Percentiles rank a stretch among this genome's conserved stretches.
Conservation (phyloP, 2,888 invertebrate genomes). For the Macrophya alboannulata region DNA sequence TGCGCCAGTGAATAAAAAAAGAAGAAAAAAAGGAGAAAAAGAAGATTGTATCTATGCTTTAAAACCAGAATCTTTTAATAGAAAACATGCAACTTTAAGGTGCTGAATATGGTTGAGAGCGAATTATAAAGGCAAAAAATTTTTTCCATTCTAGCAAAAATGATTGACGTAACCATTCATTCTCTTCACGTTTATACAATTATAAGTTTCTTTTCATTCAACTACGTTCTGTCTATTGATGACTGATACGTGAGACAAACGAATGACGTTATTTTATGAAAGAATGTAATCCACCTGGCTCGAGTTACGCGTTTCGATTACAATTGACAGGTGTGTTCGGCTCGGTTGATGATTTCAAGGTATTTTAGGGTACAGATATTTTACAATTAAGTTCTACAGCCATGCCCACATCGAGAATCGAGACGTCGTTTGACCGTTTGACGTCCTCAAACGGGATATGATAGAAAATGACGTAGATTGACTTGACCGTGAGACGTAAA, state of each 20-base stretch:
- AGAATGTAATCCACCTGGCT: not conserved
- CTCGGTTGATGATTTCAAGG: constrained; percentile 1
- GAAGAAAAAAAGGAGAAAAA: not conserved
- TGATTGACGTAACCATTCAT: not conserved
- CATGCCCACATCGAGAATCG: not conserved
- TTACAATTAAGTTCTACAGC: not conserved
- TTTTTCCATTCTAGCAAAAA: not conserved
- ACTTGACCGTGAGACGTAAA: not conserved
- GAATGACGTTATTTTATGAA: not conserved
- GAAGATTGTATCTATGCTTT: not conserved
- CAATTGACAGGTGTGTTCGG: not conserved
- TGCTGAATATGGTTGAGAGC: not conserved
- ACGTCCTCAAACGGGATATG: no score
- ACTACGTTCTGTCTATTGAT: not conserved
- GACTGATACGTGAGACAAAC: not conserved
- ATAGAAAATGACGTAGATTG: no score
- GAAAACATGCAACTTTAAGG: not conserved
- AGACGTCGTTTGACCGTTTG: not conserved
- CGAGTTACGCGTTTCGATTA: not conserved
- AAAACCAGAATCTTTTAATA: not conserved
- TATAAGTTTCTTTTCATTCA: not conserved
- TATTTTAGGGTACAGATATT: constrained; percentile 4
- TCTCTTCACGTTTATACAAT: not conserved
- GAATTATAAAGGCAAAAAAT: not conserved
- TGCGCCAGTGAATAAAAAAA: not conserved